Percentiles rank a stretch among this genome's conserved stretches.
phyloP scores from a whole-genome alignment of 2,888 invertebrate genomes.

The Synanthedon vespiformis region DNA sequence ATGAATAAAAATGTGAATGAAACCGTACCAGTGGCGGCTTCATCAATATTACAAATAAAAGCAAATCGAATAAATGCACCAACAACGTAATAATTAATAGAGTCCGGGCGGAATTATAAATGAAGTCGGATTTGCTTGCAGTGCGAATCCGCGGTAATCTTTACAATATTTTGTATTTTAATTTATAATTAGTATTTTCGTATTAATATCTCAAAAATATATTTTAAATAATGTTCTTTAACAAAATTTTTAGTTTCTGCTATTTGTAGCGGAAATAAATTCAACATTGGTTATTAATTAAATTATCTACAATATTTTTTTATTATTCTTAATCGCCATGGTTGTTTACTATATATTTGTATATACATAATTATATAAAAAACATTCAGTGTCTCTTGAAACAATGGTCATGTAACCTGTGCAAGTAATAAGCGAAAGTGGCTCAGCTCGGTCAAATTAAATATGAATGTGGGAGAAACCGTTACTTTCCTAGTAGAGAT shows the following conservation, averaged over 20 bases:
- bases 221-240: no score
- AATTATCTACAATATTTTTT: no score
- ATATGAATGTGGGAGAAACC: slow-evolving; percentile 22
- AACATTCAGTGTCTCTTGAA: neutral
- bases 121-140: slow-evolving; percentile 10
- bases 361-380: neutral
- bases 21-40: no score
- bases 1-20: no score
- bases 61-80: neutral
- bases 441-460: slow-evolving; percentile 28
- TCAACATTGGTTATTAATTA: no score
- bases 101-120: slow-evolving; percentile 11
- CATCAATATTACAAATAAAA: no score
- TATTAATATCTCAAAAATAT: no score
- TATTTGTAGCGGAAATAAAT: no score
- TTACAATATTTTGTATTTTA: slow-evolving; percentile 5
- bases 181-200: no score
- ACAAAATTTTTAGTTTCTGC: no score
- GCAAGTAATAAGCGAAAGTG: slow-evolving; percentile 40
- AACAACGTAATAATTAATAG: slow-evolving; percentile 7
- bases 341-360: neutral
- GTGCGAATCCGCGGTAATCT: slow-evolving; percentile 7
- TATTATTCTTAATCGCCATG: no score
- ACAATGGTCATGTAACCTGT: slow-evolving; percentile 16
- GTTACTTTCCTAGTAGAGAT: slow-evolving; percentile 10